Base-by-base conservation (phyloP, 1,140 invertebrate genomes). In the Bilobella aurantiaca region DNA sequence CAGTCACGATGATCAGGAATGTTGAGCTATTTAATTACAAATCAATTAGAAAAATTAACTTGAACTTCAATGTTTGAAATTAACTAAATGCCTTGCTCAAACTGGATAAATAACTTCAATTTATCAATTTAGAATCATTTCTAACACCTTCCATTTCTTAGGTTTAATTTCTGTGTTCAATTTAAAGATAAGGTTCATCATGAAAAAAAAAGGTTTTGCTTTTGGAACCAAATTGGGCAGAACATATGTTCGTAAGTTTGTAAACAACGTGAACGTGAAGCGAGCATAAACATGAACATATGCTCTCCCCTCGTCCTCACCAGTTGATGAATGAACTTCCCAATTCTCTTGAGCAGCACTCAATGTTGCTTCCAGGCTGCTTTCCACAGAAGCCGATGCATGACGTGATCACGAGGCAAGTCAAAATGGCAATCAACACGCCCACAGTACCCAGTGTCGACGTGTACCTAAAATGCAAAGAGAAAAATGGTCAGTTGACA, bases 251-350 rank as follows among this genome's bases (percentile, higher is more conserved):
- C n/a, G n/a, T n/a, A n/a, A n/a, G n/a, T n/a, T n/a, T n/a, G n/a
- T 12, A 42, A 42, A 42, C 34, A 42, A 12, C 34, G 34, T 42
- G 8, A 12, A 18, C 18, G 34, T 42, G 34, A 42, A 42, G 34
- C 18, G 8, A 18, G 34, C 34, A 42, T n/a, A n/a, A n/a, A n/a
- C 34, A 18, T 42, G 8, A 18, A 42, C 8, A 42, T 8, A 42
- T 12, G 34, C 34, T 12, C 18, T 42, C 8, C 21, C 3, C 8
- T 23, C 3, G 8, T 14, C 8, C 21, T 53, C 25, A 53, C 49
- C 49, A 53, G 49, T 53, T 53, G 49, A 53, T 53, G 23, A 53
- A 53, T 14, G 49, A 53, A 23, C 49, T 53, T 53, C 49, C 49
- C 49, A 53, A 23, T 53, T 53, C 49, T 53, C 49, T 12, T 23